Percentiles rank a stretch among this genome's conserved stretches.
phyloP scores from a whole-genome alignment of 2,113 vertebrate genomes.

The Craseonycteris thonglongyai region DNA sequence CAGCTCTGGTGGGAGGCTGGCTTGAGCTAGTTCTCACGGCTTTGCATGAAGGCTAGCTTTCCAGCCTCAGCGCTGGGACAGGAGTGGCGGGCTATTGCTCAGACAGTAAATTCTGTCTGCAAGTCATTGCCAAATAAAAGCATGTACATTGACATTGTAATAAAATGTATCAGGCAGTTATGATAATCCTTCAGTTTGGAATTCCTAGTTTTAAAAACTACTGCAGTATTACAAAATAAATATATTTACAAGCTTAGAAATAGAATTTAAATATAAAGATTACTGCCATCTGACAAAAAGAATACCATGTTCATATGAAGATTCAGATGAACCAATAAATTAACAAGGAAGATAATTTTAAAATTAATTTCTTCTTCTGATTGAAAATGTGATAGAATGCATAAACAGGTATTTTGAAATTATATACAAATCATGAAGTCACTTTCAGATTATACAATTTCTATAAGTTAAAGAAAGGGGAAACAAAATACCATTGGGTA shows the following conservation, averaged over 20 bases:
- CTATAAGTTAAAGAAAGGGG: background rate
- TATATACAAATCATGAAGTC: background rate
- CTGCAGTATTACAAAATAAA: background rate
- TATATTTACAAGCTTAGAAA: background rate
- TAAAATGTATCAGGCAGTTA: background rate
- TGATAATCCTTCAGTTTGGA: background rate
- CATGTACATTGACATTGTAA: background rate
- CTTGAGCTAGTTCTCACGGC: background rate
- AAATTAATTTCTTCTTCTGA: background rate
- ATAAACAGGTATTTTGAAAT: background rate
- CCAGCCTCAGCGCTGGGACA: background rate
- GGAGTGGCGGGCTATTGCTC: background rate
- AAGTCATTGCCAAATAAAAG: slow-evolving; percentile 7
- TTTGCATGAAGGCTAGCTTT: background rate
- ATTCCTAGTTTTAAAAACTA: background rate
- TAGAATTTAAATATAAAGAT: background rate
- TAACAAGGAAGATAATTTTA: background rate
- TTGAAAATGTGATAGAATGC: background rate
- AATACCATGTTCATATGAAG: background rate
- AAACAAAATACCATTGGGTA: background rate
- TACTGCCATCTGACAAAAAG: background rate
- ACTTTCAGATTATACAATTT: background rate
- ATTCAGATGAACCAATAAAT: background rate
- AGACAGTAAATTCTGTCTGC: background rate
- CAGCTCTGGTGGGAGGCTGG: too few species aligned